Base-by-base conservation (phyloP, 2,113 vertebrate genomes). In the Chunga burmeisteri region DNA sequence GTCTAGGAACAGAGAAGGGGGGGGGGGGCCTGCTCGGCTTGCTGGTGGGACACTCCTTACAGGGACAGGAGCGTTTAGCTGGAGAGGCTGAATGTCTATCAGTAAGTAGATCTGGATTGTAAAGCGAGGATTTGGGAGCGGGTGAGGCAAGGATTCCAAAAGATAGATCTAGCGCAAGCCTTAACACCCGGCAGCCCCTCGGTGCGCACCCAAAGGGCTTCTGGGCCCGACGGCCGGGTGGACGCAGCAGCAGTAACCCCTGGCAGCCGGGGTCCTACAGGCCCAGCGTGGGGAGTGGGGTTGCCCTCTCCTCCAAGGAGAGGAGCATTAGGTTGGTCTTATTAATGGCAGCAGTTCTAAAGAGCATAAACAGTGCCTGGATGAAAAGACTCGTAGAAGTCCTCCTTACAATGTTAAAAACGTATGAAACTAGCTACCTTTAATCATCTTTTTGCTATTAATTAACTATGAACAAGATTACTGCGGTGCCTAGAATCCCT, bases 11-110 rank as follows among this genome's bases (percentile, higher is more conserved):
- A 25, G 62, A 17, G 53, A 8, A 26, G 17, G 30, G 38, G 7
- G 3, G 63, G 62, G 17, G 7, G 3, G 63, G 62, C 15, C 0
- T 20, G 53, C 75, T 46, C 6, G 3, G 4, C 34, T 50, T 21
- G 50, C 26, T 26, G 15, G 2, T 23, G 71, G 52, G 34, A 53
- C 9, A 22, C 9, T 25, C 29, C n/a, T 27, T 13, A 11, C 40
- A 3, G 6, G 49, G 55, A 11, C 2, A 4, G 0, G 13, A 20
- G 52, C 1, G 6, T 11, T 22, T 4, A 34, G 42, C 55, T 0
- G 1, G 42, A 14, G 42, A 75, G 63, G 32, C 4, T 46, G 50
- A 20, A 10, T 4, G 25, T 3, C 15, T 19, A 10, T 5, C 9
- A 9, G 2, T 4, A 4, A 50, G 16, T 16, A 50, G 13, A 32